phyloP scores from a whole-genome alignment of 2,797 vertebrate species.

The Sebastiscus tertius region DNA sequence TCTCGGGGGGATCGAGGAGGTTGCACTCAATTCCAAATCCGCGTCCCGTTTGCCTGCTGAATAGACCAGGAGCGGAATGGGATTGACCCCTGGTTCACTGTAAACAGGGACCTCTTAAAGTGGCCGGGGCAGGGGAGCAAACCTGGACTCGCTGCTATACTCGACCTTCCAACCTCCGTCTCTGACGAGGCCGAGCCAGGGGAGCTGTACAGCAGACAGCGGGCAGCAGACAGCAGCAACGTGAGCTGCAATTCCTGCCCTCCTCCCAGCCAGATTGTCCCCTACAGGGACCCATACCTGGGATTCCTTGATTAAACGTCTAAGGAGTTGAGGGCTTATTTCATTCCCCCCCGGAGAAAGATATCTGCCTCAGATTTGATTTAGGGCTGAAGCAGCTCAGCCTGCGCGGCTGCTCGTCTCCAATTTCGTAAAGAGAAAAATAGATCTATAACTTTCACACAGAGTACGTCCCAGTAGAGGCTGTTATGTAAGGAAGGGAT shows the following conservation, averaged over 20 bases:
- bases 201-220: slow-evolving; percentile 6
- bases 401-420: neutral
- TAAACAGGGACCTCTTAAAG: slow-evolving; percentile 21
- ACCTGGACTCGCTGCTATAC: neutral
- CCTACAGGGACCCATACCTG: slow-evolving; percentile 28
- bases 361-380: slow-evolving; percentile 42
- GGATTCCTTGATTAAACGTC: slow-evolving; percentile 45
- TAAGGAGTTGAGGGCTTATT: slow-evolving; percentile 38
- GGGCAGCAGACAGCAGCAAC: neutral
- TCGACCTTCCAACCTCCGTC: neutral
- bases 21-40: slow-evolving; percentile 13
- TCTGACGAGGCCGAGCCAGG: neutral
- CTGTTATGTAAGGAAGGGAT: neutral
- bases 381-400: slow-evolving; percentile 13
- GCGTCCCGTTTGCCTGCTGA: neutral
- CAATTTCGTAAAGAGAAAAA: slow-evolving; percentile 33
- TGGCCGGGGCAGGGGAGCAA: neutral
- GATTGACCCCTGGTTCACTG: slow-evolving; percentile 34
- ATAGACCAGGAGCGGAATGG: slow-evolving; percentile 25
- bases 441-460: slow-evolving; percentile 40
- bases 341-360: slow-evolving; percentile 26
- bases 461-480: neutral
- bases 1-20: neutral
- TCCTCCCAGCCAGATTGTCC: neutral
- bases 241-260: neutral